A percentile compares a stretch with the other conserved stretches of the same genome.
phyloP scores from a whole-genome alignment of 2,797 vertebrate species.

The Pseudochirops corinnae region DNA sequence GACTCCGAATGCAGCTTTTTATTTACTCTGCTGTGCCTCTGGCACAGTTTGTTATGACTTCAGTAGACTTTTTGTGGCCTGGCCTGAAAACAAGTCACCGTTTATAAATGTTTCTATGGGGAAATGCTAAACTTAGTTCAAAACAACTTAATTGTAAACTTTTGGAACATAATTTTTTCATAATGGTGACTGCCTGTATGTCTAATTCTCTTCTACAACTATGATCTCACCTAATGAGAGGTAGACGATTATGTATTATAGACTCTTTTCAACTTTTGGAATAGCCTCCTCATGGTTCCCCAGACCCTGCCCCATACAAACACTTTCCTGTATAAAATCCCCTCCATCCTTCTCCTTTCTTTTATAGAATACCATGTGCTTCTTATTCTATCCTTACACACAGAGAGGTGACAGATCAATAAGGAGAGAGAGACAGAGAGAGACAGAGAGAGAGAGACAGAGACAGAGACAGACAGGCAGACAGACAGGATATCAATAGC shows the following conservation, averaged over 20 bases:
- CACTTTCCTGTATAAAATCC: not conserved
- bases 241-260: not conserved
- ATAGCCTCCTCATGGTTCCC: not conserved
- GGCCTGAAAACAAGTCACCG: not conserved
- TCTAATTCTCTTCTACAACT: not conserved
- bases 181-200: not conserved
- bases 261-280: not conserved
- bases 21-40: not conserved
- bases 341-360: not conserved
- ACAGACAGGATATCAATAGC: not conserved
- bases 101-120: slow-evolving; percentile 10
- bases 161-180: not conserved
- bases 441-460: not conserved
- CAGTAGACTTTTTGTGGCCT: not conserved
- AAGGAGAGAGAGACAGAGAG: not conserved
- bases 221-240: not conserved
- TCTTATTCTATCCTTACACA: not conserved
- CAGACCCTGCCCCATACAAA: not conserved
- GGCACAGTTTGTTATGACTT: not conserved
- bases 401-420: not conserved
- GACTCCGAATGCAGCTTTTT: not conserved
- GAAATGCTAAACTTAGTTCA: not conserved
- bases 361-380: not conserved
- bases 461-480: not conserved
- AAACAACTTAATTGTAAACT: not conserved